These are phyloP conservation scores for Zaprionus capensis DNA, from an alignment of 1,140 invertebrate genomes.

Conservation along the genomic window DNA sequence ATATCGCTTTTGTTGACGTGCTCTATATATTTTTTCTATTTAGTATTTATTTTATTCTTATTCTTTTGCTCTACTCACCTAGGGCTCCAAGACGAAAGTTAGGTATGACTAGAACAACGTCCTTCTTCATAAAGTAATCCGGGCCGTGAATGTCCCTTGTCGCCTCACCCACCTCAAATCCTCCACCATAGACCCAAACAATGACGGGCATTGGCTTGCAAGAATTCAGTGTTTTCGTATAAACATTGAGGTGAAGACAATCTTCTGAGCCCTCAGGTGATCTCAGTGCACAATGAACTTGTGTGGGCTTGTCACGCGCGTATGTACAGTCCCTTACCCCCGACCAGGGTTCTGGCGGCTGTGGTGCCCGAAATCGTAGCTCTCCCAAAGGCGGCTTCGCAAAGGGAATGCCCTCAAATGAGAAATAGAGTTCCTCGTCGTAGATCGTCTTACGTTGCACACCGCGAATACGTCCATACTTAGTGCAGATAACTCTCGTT, in stretches of 20 bases:
- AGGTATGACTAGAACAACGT: slow-evolving; percentile 88
- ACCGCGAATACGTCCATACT: slow-evolving; percentile 55
- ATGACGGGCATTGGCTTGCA: slow-evolving; percentile 86
- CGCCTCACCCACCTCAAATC: slow-evolving; percentile 85
- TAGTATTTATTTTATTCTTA: not conserved
- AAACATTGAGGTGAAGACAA: slow-evolving; percentile 76
- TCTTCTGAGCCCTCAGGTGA: slow-evolving; percentile 66
- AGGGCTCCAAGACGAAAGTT: slow-evolving; percentile 89
- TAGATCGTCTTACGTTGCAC: slow-evolving; percentile 58
- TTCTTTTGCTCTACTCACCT: slow-evolving; percentile 72
- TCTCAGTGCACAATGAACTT: slow-evolving; percentile 53
- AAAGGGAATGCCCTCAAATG: slow-evolving; percentile 87
- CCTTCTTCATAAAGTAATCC: slow-evolving; percentile 87
- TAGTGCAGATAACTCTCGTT: slow-evolving; percentile 48
- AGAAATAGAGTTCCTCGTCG: slow-evolving; percentile 69
- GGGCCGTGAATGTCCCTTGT: slow-evolving; percentile 85
- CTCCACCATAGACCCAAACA: slow-evolving; percentile 90
- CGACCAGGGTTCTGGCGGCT: slow-evolving; percentile 85
- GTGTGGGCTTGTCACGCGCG: slow-evolving; percentile 56
- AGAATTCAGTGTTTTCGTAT: slow-evolving; percentile 55
- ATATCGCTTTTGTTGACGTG: too few relatives aligned
- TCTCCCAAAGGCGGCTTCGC: slow-evolving; percentile 88
- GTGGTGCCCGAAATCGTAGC: slow-evolving; percentile 87
- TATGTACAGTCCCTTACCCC: slow-evolving; percentile 84
- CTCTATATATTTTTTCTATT: not conserved